Conservation (phyloP, 1,140 invertebrate species). For the Sminthurides bifidus region DNA sequence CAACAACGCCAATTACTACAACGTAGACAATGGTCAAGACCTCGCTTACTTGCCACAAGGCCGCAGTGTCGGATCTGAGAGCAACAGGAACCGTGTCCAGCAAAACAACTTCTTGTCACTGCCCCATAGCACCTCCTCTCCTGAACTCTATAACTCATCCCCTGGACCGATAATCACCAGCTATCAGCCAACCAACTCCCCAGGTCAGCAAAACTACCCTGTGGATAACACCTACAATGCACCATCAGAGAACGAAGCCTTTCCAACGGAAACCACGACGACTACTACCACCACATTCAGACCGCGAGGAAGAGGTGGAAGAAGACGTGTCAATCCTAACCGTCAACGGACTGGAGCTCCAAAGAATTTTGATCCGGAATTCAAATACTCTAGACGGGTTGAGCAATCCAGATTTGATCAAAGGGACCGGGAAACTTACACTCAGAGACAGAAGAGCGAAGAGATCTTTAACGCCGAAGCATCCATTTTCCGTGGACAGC, state of each 20-base stretch:
- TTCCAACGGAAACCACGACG: background rate
- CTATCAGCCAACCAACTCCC: background rate
- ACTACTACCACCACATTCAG: constrained; percentile 3
- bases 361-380: constrained; percentile 15
- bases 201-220: background rate
- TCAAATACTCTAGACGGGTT: constrained; percentile 20
- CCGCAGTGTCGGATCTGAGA: background rate
- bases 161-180: background rate
- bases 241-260: background rate
- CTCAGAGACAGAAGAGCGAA: constrained; percentile 14
- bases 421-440: constrained; percentile 7
- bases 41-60: constrained; percentile 3
- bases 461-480: constrained; percentile 31
- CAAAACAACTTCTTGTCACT: background rate
- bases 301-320: constrained; percentile 9
- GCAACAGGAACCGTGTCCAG: too few species aligned
- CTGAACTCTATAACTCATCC: background rate
- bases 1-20: background rate
- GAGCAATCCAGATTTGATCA: constrained; percentile 8
- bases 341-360: constrained; percentile 2
- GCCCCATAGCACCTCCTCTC: background rate
- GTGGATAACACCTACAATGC: background rate
- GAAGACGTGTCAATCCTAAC: constrained; percentile 8
- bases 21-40: background rate
- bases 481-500: constrained; percentile 23